Conservation (phyloP, 2,888 invertebrate genomes). For the Chouioia cunea region DNA sequence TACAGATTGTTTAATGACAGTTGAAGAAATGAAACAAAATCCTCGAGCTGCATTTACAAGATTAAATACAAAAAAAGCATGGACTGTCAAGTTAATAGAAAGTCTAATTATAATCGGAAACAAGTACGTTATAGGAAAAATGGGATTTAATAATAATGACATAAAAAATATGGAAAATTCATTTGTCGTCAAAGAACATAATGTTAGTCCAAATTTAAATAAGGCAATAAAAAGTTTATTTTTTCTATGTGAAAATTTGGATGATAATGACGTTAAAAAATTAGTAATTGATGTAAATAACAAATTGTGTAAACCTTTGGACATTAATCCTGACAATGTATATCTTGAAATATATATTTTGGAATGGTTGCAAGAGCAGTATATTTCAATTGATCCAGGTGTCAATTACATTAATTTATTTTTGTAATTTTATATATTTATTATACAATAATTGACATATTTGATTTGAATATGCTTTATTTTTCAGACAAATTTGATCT, state of each 20-base stretch:
- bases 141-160: constrained; percentile 25
- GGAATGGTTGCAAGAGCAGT: constrained; percentile 31
- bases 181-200: constrained; percentile 9
- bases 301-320: background rate
- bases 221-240: constrained; percentile 42
- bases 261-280: background rate
- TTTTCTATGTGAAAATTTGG: constrained; percentile 35
- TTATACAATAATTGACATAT: background rate
- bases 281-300: constrained; percentile 27
- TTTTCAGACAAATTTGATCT: constrained; percentile 32
- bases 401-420: background rate
- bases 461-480: background rate
- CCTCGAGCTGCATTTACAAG: background rate
- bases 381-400: constrained; percentile 34
- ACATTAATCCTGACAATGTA: background rate
- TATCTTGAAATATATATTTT: constrained; percentile 36
- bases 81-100: constrained; percentile 39
- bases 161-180: constrained; percentile 12
- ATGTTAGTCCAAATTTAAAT: constrained; percentile 29
- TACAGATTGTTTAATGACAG: constrained; percentile 13
- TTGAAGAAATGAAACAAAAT: constrained; percentile 9
- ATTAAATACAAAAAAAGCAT: background rate
- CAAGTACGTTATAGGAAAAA: constrained; percentile 21
- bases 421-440: background rate
- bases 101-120: constrained; percentile 23